These are phyloP conservation scores for Eupithecia dodoneata DNA, from an alignment of 2,888 invertebrate genomes.

Conservation along the genomic window DNA sequence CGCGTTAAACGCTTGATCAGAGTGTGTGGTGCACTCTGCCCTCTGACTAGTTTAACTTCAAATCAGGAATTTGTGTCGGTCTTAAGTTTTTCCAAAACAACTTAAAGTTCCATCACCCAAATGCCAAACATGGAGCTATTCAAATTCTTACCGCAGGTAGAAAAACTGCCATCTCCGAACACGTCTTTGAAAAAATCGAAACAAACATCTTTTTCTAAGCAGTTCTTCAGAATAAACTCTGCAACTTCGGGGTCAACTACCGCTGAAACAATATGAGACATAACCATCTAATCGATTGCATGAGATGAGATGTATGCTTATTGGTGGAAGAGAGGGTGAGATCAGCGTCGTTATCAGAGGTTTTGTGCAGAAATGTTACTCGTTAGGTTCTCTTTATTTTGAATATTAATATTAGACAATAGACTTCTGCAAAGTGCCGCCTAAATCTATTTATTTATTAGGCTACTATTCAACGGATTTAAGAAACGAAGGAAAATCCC, in stretches of 20 bases:
- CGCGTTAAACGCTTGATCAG: no score
- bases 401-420: no score
- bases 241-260: constrained; percentile 51
- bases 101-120: no score
- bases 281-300: not conserved
- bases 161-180: constrained; percentile 58
- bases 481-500: not conserved
- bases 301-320: not conserved
- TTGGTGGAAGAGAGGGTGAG: no score
- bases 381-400: no score
- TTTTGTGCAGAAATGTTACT: no score
- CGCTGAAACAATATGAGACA: constrained; percentile 42
- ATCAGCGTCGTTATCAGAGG: no score
- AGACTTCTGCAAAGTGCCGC: not conserved
- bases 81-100: no score
- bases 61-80: no score
- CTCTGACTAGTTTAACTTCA: no score
- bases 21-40: no score
- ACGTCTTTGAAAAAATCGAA: constrained; percentile 44
- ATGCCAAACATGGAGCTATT: no score
- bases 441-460: not conserved
- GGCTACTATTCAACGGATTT: not conserved
- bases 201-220: constrained; percentile 57
- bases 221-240: constrained; percentile 53
- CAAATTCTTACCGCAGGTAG: constrained; percentile 54